Conservation (phyloP, 1,140 invertebrate genomes). For the Hyles euphorbiae region DNA sequence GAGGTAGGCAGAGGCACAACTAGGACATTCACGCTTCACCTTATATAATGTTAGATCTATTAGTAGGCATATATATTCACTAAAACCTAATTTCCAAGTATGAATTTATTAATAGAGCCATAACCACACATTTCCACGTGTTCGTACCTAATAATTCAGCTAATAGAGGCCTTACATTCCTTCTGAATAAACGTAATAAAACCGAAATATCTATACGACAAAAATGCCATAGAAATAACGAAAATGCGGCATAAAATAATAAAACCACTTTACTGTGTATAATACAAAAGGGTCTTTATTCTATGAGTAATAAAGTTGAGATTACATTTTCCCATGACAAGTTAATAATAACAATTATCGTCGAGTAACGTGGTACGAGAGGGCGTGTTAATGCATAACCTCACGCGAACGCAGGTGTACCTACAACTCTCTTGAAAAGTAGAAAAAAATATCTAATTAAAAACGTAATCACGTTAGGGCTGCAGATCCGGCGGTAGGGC, state of each 20-base stretch:
- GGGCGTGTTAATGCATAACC: constrained; percentile 34
- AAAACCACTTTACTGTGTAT: background rate
- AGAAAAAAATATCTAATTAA: constrained; percentile 31
- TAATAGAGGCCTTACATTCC: background rate
- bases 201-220: constrained; percentile 13
- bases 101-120: background rate
- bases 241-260: constrained; percentile 13
- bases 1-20: too few relatives aligned
- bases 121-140: background rate
- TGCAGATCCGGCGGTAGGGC: constrained; percentile 2
- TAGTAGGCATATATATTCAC: too few relatives aligned
- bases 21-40: too few relatives aligned
- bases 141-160: too few relatives aligned
- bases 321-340: constrained; percentile 10
- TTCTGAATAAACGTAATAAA: constrained; percentile 1
- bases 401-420: constrained; percentile 28
- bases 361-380: constrained; percentile 29
- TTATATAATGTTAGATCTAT: too few relatives aligned
- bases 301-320: constrained; percentile 13
- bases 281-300: background rate
- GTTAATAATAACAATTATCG: constrained; percentile 40
- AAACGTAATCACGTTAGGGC: constrained; percentile 24
- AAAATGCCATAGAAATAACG: constrained; percentile 11
- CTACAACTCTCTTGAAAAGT: constrained; percentile 9
- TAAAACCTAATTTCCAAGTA: background rate